Conservation (phyloP, 2,113 vertebrate species). For the Pipa parva region DNA sequence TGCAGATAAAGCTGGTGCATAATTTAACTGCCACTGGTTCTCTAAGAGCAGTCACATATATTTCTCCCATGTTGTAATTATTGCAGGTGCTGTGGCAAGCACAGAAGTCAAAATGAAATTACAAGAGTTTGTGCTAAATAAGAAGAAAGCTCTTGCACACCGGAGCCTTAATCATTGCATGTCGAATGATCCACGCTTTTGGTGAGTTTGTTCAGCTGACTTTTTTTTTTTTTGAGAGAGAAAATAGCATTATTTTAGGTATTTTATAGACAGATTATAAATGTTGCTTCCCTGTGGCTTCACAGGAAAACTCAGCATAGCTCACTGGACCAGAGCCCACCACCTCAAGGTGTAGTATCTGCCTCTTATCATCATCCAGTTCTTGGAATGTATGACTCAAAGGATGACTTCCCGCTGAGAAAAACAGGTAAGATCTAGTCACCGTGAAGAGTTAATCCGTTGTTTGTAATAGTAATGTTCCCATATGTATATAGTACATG, state of each 20-base stretch:
- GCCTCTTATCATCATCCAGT: slow-evolving; percentile 84
- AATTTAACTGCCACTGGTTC: too few relatives aligned
- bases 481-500: too few relatives aligned
- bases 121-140: slow-evolving; percentile 95
- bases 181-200: slow-evolving; percentile 88
- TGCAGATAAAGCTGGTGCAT: too few relatives aligned
- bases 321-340: slow-evolving; percentile 95
- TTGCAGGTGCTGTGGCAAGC: slow-evolving; percentile 91
- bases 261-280: not conserved
- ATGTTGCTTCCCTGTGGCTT: slow-evolving; percentile 32
- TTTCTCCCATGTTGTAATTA: too few relatives aligned
- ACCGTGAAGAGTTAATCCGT: too few relatives aligned
- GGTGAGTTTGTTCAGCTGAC: slow-evolving; percentile 76
- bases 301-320: slow-evolving; percentile 95
- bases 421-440: slow-evolving; percentile 81
- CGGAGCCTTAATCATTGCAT: slow-evolving; percentile 93
- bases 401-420: slow-evolving; percentile 94
- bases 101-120: slow-evolving; percentile 97
- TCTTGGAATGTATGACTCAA: slow-evolving; percentile 91
- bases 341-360: slow-evolving; percentile 83
- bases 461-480: too few relatives aligned
- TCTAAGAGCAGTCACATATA: too few relatives aligned
- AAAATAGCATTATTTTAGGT: too few relatives aligned
- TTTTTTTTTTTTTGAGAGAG: not conserved
- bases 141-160: slow-evolving; percentile 95